Conservation (phyloP, 1,140 invertebrate genomes). For the Heliconius himera region DNA sequence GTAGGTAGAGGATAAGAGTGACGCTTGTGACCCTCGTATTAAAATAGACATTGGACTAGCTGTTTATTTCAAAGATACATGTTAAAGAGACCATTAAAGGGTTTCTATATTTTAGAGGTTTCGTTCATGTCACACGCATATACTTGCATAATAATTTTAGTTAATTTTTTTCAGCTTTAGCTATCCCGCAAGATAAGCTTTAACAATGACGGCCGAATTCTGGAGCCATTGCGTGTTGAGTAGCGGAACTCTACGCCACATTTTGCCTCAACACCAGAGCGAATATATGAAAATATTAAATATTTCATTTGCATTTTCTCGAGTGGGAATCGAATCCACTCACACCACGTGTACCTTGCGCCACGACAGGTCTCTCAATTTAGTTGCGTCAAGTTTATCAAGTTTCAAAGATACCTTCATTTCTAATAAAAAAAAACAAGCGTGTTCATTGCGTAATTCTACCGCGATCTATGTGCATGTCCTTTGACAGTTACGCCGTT, state of each 20-base stretch:
- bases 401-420: not conserved
- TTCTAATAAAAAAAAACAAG: not conserved
- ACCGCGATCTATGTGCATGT: constrained; percentile 10
- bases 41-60: not conserved
- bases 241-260: too few relatives aligned
- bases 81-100: not conserved
- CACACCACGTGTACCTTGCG: too few relatives aligned
- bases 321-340: too few relatives aligned
- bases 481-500: constrained; percentile 7
- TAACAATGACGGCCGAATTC: too few relatives aligned
- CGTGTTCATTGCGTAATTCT: not conserved
- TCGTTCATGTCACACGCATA: not conserved
- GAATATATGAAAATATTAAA: too few relatives aligned
- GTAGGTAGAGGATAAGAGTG: not conserved
- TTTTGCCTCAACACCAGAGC: too few relatives aligned
- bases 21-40: constrained; percentile 4
- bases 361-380: too few relatives aligned
- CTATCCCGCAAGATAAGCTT: too few relatives aligned
- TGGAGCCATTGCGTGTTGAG: too few relatives aligned
- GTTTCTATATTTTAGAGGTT: constrained; percentile 9
- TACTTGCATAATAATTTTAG: too few relatives aligned
- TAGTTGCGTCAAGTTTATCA: not conserved
- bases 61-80: not conserved
- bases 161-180: too few relatives aligned
- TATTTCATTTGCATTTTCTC: too few relatives aligned